phyloP scores from a whole-genome alignment of 2,797 vertebrate species.

The Acrossocheilus wenchowensis region DNA sequence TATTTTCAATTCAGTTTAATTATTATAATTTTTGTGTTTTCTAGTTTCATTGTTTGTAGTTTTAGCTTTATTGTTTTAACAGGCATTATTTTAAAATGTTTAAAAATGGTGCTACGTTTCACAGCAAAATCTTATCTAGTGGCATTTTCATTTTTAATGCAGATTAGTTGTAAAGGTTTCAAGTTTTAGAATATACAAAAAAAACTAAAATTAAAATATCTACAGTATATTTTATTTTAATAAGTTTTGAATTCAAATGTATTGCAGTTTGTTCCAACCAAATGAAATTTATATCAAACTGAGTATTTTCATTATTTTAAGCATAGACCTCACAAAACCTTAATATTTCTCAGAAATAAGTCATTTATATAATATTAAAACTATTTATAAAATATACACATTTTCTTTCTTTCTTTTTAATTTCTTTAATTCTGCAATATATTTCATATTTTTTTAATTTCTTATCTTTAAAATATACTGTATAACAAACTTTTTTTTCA shows the following conservation, averaged over 20 bases:
- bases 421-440: background rate
- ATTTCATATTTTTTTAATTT: background rate
- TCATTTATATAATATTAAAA: no score
- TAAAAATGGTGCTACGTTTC: background rate
- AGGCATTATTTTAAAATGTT: background rate
- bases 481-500: no score
- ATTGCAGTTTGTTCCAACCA: background rate
- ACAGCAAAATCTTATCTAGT: background rate
- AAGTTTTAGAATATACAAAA: background rate
- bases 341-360: no score
- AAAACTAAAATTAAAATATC: no score
- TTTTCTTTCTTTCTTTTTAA: background rate
- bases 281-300: background rate
- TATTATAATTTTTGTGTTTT: background rate
- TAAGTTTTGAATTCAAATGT: background rate
- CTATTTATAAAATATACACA: no score
- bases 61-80: background rate
- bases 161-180: background rate
- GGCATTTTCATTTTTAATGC: background rate
- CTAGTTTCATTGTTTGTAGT: background rate
- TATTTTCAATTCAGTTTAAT: background rate
- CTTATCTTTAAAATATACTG: no score
- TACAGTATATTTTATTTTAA: background rate
- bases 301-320: background rate
- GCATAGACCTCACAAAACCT: no score